Evolutionary conservation across 2,888 invertebrate species (phyloP).

Genomic region (Caenorhabditis japonica): DNA sequence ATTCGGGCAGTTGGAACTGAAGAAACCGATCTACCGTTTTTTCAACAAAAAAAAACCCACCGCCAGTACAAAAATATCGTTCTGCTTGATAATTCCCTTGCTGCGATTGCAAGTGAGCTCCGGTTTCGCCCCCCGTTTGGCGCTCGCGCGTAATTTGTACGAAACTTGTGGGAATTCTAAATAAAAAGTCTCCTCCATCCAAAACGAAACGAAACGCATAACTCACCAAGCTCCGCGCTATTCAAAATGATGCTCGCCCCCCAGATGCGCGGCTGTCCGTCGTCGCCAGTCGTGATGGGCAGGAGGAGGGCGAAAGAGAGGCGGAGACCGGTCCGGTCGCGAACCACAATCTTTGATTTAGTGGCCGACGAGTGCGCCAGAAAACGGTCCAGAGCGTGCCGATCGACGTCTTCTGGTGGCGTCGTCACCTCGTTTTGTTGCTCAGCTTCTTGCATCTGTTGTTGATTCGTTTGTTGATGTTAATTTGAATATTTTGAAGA

Average conservation of each 20-base stretch:
- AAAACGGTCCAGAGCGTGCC: conserved; percentile 27
- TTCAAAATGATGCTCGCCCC: conserved; percentile 46
- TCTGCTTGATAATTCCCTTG: conserved; percentile 37
- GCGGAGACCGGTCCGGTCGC: conserved; percentile 38
- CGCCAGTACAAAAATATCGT: conserved; percentile 29
- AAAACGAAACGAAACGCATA: no score
- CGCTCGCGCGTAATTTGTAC: conserved; percentile 32
- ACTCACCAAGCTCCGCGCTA: conserved; percentile 42
- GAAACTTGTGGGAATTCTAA: conserved; percentile 31
- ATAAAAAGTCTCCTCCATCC: conserved; percentile 1
- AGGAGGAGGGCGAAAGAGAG: conserved; percentile 31
- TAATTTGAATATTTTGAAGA: no score
- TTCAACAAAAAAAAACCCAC: conserved; percentile 1
- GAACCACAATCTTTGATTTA: conserved; percentile 37
- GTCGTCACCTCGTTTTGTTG: conserved; percentile 20
- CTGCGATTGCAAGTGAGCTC: conserved; percentile 29
- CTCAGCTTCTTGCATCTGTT: conserved; percentile 21
- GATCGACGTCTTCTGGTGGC: conserved; percentile 24
- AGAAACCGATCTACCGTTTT: neutral
- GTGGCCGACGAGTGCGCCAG: conserved; percentile 32
- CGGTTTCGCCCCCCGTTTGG: conserved; percentile 17
- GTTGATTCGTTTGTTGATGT: no score
- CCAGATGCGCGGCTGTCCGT: conserved; percentile 41
- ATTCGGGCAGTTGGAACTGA: conserved; percentile 49
- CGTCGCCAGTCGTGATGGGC: conserved; percentile 39